Evolutionary conservation across 2,113 vertebrate genomes (phyloP), one percentile per base, ranked within the genome.

Genomic region (Pseudopipra pipra): DNA sequence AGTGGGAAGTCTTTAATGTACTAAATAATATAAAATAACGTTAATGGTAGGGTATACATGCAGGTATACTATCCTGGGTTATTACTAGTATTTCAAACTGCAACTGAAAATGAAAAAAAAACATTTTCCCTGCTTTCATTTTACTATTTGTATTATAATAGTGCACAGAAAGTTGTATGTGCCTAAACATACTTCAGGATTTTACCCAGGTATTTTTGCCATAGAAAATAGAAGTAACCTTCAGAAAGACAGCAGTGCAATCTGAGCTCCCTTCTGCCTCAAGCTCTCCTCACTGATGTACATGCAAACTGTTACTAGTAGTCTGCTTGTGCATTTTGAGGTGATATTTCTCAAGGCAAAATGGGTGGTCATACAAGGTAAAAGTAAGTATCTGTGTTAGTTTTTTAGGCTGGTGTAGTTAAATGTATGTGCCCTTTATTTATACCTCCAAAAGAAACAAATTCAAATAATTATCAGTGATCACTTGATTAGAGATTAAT

Each of bases 1-100:
- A 74, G 91, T 95, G 95, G 91, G 71, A 79, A 54, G 41, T 96
- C 96, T 97, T 97, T 88, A 93, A 59, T 97, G 90, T 97, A 83
- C 96, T 97, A 73, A 93, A 51, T 77, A 72, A 76, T 96, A 84
- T 77, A 84, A 95, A 94, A 47, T 52, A 93, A 65, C 65, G 37
- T 63, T 87, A 92, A 63, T 59, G 27, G 9, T 85, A 87, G 70
- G 63, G 91, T 95, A 85, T 96, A 91, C 80, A 46, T 85, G 82
- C 54, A 83, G 20, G 92, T 92, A 81, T 93, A 67, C 80, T 55
- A 2, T 92, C 73, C 56, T 93, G 76, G 54, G 41, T 88, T 92
- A 62, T 73, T 56, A 66, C 59, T 81, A 43, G 27, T 87, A 74
- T 78, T 82, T 92, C 70, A 68, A 56, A 85, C 77, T 89, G 47